Evolutionary conservation across 2,113 vertebrate species (phyloP).

Genomic region (Apaloderma vittatum): DNA sequence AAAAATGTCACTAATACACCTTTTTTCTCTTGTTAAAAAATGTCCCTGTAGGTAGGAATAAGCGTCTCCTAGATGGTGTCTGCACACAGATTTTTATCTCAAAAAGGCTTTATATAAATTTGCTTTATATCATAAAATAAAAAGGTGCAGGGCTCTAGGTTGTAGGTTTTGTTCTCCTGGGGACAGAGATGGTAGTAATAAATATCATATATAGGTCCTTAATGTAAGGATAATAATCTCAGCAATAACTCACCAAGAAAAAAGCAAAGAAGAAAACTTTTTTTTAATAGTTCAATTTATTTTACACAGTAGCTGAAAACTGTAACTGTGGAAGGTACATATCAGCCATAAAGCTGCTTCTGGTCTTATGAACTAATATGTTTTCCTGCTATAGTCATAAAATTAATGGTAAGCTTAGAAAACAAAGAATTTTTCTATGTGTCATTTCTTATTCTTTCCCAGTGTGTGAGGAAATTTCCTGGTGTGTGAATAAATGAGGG

Average conservation of each 20-base stretch:
- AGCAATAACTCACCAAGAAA: background rate
- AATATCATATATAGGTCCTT: background rate
- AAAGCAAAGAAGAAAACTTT: background rate
- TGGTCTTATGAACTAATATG: background rate
- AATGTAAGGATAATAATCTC: background rate
- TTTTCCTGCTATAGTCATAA: background rate
- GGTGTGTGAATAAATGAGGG: background rate
- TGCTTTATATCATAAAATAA: background rate
- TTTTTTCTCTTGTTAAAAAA: background rate
- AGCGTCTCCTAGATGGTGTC: background rate
- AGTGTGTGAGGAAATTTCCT: background rate
- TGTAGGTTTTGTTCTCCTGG: background rate
- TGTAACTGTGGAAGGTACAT: rapidly evolving
- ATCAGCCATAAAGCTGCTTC: background rate
- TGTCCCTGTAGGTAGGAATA: background rate
- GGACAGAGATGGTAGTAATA: background rate
- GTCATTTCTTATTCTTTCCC: background rate
- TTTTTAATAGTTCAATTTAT: background rate
- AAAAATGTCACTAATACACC: background rate
- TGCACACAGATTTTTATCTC: background rate
- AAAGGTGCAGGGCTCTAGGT: background rate
- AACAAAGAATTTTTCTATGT: background rate
- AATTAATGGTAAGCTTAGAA: background rate
- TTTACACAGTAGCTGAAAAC: background rate
- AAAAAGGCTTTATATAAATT: background rate